Percentiles rank a stretch among this genome's conserved stretches.
Evolutionary conservation across 2,888 invertebrate species (phyloP).

Genomic region (Agrotis exclamationis): DNA sequence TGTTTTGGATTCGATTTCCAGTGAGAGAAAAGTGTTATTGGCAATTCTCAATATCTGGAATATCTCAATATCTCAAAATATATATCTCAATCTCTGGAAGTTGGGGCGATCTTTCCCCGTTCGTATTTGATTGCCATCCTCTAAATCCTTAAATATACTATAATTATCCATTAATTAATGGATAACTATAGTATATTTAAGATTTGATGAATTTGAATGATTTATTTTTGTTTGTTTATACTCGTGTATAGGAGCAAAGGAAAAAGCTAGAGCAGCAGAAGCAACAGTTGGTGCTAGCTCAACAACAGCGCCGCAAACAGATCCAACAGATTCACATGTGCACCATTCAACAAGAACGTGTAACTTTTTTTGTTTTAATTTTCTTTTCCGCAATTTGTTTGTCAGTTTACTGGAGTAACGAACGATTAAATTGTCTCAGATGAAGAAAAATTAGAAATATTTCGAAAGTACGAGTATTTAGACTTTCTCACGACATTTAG

Average conservation of each 20-base stretch:
- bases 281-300: slow-evolving; percentile 66
- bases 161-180: no score
- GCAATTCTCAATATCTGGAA: not conserved
- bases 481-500: no score
- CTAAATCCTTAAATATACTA: no score
- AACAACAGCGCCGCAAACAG: slow-evolving; percentile 69
- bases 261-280: slow-evolving; percentile 74
- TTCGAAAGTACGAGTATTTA: no score
- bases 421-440: no score
- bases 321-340: slow-evolving; percentile 79
- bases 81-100: no score
- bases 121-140: not conserved
- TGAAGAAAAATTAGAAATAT: no score
- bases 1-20: not conserved
- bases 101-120: not conserved
- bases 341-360: slow-evolving; percentile 73
- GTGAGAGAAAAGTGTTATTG: not conserved
- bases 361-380: slow-evolving; percentile 64
- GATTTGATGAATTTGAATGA: not conserved
- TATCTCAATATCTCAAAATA: not conserved
- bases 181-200: not conserved
- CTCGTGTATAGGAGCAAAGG: slow-evolving; percentile 77
- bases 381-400: not conserved
- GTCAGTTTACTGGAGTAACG: not conserved
- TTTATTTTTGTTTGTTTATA: slow-evolving; percentile 24